Percentiles rank a stretch among this genome's conserved stretches.
Evolutionary conservation across 2,888 invertebrate genomes (phyloP).

Genomic region (Exocentrus adspersus): DNA sequence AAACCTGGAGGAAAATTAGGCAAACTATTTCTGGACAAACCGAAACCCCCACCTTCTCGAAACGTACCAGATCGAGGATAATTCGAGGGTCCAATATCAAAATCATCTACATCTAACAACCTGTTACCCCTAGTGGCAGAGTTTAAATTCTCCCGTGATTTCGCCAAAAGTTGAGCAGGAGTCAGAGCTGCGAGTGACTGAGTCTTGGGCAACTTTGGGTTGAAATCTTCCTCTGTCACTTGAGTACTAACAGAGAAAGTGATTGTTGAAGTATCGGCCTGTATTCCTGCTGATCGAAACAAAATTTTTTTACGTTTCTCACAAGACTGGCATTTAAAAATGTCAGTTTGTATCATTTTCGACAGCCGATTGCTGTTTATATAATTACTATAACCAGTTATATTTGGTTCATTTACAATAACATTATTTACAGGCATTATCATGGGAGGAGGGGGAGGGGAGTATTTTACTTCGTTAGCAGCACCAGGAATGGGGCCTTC

Average conservation of each 20-base stretch:
- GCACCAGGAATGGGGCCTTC: not conserved
- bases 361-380: slow-evolving; percentile 28
- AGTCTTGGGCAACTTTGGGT: slow-evolving; percentile 49
- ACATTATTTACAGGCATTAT: slow-evolving; percentile 26
- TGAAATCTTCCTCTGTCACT: slow-evolving; percentile 57
- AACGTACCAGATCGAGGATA: not conserved
- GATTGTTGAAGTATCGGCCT: slow-evolving; percentile 44
- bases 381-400: not conserved
- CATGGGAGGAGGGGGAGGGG: slow-evolving; percentile 35
- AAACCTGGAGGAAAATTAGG: not conserved
- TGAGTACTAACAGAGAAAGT: slow-evolving; percentile 57
- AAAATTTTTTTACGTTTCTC: slow-evolving; percentile 51
- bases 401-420: not conserved
- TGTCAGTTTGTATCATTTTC: slow-evolving; percentile 54
- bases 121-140: not conserved
- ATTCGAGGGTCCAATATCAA: slow-evolving; percentile 3
- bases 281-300: slow-evolving; percentile 46
- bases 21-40: not conserved
- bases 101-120: slow-evolving; percentile 29
- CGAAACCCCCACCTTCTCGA: not conserved
- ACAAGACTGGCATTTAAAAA: slow-evolving; percentile 53
- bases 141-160: slow-evolving; percentile 27
- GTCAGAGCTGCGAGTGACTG: slow-evolving; percentile 60
- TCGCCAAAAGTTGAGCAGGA: slow-evolving; percentile 60
- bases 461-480: slow-evolving; percentile 1